phyloP scores from a whole-genome alignment of 92 coral and sea anemone species.

The Phenganax subtilis region DNA sequence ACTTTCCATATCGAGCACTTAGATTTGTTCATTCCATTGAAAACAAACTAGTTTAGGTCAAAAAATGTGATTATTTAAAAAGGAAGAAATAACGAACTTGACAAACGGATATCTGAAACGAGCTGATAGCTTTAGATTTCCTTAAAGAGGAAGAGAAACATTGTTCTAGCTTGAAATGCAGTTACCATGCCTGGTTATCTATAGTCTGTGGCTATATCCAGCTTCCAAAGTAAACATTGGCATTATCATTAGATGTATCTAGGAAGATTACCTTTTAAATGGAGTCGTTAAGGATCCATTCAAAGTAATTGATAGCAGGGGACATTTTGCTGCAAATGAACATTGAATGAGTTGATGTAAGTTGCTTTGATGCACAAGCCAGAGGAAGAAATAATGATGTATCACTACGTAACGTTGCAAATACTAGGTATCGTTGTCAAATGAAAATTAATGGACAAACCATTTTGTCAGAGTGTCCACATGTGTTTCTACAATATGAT shows the following conservation, averaged over 20 bases:
- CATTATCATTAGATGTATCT: neutral
- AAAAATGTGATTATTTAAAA: constrained; percentile 5
- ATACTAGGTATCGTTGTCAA: too few species aligned
- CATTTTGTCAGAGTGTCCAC: too few species aligned
- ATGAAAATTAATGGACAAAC: too few species aligned
- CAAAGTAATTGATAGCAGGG: neutral
- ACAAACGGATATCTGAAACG: constrained; percentile 19
- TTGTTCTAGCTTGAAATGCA: constrained; percentile 8
- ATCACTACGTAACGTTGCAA: too few species aligned
- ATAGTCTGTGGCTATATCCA: constrained; percentile 3
- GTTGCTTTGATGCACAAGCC: neutral
- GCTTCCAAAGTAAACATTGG: constrained; percentile 1
- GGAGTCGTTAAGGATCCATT: neutral
- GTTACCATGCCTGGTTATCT: constrained; percentile 14
- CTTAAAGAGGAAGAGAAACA: neutral
- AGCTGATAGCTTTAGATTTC: neutral
- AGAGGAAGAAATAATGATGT: neutral
- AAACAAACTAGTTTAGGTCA: neutral
- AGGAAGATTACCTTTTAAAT: neutral
- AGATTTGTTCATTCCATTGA: neutral
- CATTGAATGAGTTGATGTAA: neutral
- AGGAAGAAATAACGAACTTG: neutral
- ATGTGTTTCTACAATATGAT: too few species aligned
- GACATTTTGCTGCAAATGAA: neutral
- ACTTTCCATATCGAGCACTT: neutral